Evolutionary conservation across 2,113 vertebrate species (phyloP).

Genomic region (Natator depressus): DNA sequence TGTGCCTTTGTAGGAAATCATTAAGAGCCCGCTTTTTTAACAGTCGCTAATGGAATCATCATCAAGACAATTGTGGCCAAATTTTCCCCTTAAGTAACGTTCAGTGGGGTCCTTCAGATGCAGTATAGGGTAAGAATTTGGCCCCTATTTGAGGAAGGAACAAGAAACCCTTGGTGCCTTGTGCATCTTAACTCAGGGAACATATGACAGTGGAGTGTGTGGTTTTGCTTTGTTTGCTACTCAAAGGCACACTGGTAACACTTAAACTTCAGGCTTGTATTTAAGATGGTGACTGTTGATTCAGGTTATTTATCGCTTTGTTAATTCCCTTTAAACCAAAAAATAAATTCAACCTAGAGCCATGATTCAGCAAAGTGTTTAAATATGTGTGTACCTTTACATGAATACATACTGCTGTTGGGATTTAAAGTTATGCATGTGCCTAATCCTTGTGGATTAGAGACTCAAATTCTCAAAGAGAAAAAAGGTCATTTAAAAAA

Average conservation of each 20-base stretch:
- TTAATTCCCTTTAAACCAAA: background rate
- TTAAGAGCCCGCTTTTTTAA: background rate
- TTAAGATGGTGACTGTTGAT: conserved; percentile 46
- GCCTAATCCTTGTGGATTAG: background rate
- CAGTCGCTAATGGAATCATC: background rate
- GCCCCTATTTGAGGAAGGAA: background rate
- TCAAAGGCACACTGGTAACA: conserved; percentile 25
- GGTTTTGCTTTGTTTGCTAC: background rate
- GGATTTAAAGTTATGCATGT: background rate
- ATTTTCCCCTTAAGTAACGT: background rate
- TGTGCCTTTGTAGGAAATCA: background rate
- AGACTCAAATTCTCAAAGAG: background rate
- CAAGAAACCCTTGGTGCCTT: background rate
- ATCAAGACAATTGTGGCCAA: background rate
- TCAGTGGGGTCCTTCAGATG: background rate
- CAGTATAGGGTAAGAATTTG: background rate
- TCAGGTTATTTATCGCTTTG: conserved; percentile 10
- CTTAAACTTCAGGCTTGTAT: conserved; percentile 29
- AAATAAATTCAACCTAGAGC: background rate
- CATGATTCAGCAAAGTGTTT: background rate
- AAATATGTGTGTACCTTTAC: too few relatives aligned
- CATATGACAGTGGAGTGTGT: background rate
- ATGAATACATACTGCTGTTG: too few relatives aligned
- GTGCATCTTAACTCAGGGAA: background rate
- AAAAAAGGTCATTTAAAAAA: background rate